Percentiles rank a stretch among this genome's conserved stretches.
Conservation (phyloP, 2,113 vertebrate genomes). For the Alouatta palliata region DNA sequence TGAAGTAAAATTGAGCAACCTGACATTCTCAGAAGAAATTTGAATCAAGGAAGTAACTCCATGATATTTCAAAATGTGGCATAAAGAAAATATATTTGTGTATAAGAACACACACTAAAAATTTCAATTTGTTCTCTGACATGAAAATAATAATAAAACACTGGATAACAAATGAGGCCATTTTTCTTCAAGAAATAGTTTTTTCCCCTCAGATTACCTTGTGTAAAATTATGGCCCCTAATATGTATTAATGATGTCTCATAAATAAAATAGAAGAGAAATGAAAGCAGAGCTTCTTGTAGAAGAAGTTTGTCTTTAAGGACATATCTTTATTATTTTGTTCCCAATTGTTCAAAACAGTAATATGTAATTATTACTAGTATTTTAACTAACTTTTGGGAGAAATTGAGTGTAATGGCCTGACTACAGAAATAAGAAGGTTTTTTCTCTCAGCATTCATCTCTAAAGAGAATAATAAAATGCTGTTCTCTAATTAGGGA, state of each 20-base stretch:
- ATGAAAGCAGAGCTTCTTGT: not conserved
- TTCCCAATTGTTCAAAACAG: not conserved
- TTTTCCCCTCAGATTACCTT: not conserved
- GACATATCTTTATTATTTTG: not conserved
- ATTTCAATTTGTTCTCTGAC: not conserved
- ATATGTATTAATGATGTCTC: slow-evolving; percentile 6
- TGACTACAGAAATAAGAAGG: not conserved
- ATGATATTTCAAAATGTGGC: not conserved
- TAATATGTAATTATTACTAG: not conserved
- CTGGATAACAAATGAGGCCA: not conserved
- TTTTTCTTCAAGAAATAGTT: not conserved
- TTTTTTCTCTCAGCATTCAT: not conserved
- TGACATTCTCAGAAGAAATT: not conserved
- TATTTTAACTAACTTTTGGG: not conserved
- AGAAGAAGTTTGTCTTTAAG: not conserved
- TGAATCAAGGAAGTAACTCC: not conserved
- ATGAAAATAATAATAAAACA: slow-evolving; percentile 38
- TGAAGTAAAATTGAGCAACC: not conserved
- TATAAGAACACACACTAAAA: not conserved
- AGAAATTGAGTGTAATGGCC: not conserved
- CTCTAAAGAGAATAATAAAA: slow-evolving; percentile 67
- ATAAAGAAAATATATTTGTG: not conserved
- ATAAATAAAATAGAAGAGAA: slow-evolving; percentile 57
- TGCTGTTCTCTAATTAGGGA: slow-evolving; percentile 60
- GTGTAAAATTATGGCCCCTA: not conserved